phyloP scores from a whole-genome alignment of 2,797 vertebrate genomes.

The Acanthurus tractus region DNA sequence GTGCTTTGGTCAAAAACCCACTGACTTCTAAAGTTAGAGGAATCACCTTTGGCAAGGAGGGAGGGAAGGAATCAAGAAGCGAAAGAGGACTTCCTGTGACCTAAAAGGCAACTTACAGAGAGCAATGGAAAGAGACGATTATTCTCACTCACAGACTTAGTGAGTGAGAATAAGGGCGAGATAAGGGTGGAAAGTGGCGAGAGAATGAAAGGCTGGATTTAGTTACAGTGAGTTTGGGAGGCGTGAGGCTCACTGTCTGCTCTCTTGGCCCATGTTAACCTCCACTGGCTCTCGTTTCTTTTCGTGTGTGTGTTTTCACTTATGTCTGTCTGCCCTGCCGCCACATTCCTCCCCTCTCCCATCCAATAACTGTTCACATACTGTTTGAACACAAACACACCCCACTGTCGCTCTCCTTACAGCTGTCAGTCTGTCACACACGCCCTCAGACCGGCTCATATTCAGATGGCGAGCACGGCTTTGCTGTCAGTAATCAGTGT shows the following conservation, averaged over 20 bases:
- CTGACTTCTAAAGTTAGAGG: background rate
- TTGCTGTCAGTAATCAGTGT: constrained; percentile 57
- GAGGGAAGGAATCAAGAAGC: background rate
- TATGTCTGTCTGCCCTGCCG: constrained; percentile 46
- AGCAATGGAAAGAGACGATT: constrained; percentile 6
- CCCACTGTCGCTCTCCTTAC: constrained; percentile 56
- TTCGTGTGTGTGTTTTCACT: constrained; percentile 71
- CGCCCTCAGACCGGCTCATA: constrained; percentile 11
- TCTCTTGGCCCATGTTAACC: constrained; percentile 65
- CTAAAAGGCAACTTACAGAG: constrained; percentile 1
- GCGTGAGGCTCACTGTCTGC: constrained; percentile 57
- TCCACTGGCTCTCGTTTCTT: constrained; percentile 46
- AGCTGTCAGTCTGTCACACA: constrained; percentile 63
- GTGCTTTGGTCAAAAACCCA: background rate
- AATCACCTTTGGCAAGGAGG: constrained; percentile 11
- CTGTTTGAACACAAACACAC: constrained; percentile 80
- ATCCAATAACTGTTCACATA: constrained; percentile 79
- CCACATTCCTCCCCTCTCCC: constrained; percentile 64
- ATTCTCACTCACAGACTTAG: constrained; percentile 16
- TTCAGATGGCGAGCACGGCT: constrained; percentile 41
- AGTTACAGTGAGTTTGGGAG: constrained; percentile 64
- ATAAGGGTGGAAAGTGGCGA: constrained; percentile 33
- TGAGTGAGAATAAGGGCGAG: constrained; percentile 18
- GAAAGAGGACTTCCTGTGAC: constrained; percentile 12
- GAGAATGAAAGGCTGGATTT: constrained; percentile 45